A percentile compares a stretch with the other conserved stretches of the same genome.
Conservation (phyloP, 2,113 vertebrate genomes). For the Pampusana beccarii region DNA sequence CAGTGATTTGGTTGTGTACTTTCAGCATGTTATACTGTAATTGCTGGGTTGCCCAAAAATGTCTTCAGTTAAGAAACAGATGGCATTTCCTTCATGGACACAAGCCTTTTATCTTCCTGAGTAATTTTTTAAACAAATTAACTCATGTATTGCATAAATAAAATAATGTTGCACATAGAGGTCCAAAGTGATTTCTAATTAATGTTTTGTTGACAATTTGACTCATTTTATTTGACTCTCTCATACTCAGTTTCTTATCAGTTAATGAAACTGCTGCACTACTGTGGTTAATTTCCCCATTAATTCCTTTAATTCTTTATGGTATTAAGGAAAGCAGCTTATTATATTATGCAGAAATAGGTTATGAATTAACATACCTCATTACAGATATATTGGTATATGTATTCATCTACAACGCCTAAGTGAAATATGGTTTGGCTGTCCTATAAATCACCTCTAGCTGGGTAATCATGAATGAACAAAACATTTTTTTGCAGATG, state of each 20-base stretch:
- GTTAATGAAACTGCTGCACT: neutral
- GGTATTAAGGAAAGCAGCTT: neutral
- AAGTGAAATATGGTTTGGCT: neutral
- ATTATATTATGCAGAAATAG: neutral
- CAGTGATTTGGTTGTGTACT: neutral
- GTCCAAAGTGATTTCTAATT: neutral
- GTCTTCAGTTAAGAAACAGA: neutral
- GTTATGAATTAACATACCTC: neutral
- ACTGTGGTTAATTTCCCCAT: neutral
- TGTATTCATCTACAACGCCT: neutral
- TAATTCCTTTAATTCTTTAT: neutral
- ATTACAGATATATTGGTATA: neutral
- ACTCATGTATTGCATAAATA: neutral
- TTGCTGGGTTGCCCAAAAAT: neutral
- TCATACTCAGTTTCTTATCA: neutral
- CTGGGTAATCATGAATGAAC: neutral
- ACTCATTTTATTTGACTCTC: neutral
- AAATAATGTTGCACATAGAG: neutral
- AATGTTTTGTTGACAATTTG: neutral
- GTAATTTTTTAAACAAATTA: neutral
- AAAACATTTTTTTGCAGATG: neutral
- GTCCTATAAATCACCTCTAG: neutral
- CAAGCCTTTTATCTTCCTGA: neutral
- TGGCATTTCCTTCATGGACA: neutral
- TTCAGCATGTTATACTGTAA: neutral